Base-by-base conservation (phyloP, 2,797 vertebrate genomes). In the Tinamus major region DNA sequence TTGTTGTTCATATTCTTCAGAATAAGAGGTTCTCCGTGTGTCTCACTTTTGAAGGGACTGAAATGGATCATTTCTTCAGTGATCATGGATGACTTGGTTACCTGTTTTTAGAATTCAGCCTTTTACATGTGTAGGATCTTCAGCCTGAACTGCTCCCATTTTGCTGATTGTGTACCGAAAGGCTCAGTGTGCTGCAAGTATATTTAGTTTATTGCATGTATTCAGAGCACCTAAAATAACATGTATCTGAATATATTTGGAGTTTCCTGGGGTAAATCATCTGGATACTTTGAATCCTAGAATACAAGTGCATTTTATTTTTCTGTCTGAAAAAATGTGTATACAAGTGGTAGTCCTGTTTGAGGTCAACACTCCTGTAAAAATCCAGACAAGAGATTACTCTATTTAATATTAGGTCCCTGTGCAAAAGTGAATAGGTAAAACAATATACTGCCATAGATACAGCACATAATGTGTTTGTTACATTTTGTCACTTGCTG, bases 271-370 rank as follows among this genome's bases (percentile, higher is more conserved):
- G 10, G 8, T 69, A 5, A 53, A 1, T 77, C 51, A 23, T 51
- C 14, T 41, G 49, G 35, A 19, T 61, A 39, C 31, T 13, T 69
- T 78, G 63, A 87, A 35, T 65, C 51, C 46, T 53, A 55, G 33
- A 74, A 67, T 77, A 29, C 9, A 42, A 59, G 20, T 61, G 58
- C 15, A 31, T 24, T 80, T 83, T 37, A 31, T 10, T 77, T 91
- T 89, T 74, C 33, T 68, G 5, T 49, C 7, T 46, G 65, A 44
- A 74, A 55, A 64, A 65, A 12, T 0, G 1, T 35, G 39, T 18
- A 14, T 6, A 2, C 0, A 1, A 44, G 35, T 19, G 24, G n/a
- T 10, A 26, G 6, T 31, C 15, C 15, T 65, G 11, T 61, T 82
- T 71, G 55, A 68, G 41, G 31, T 31, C 53, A 68, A 2, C 24